phyloP scores from a whole-genome alignment of 2,888 invertebrate species.

The Limnephilus rhombicus region DNA sequence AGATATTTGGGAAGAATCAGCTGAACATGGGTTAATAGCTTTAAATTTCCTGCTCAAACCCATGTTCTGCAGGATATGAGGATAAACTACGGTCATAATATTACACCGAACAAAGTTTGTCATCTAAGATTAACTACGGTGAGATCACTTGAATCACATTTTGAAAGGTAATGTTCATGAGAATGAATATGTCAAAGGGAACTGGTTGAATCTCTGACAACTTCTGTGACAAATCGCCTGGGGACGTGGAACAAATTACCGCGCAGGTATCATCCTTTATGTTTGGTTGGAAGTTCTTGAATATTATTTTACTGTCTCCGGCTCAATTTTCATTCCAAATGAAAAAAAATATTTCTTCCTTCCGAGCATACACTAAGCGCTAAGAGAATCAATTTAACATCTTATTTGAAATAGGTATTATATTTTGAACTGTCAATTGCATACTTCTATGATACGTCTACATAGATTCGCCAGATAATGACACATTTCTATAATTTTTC shows the following conservation, averaged over 20 bases:
- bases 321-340: background rate
- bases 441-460: too few species aligned
- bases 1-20: background rate
- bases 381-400: background rate
- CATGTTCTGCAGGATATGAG: background rate
- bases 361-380: background rate
- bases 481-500: too few species aligned
- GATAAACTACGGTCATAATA: background rate
- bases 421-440: too few species aligned
- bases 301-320: background rate
- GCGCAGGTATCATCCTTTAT: constrained; percentile 3
- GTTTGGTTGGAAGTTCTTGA: background rate
- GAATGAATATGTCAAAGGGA: background rate
- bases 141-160: background rate
- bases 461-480: too few species aligned
- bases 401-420: too few species aligned
- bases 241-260: background rate
- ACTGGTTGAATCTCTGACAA: background rate
- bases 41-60: background rate
- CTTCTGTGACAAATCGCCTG: background rate
- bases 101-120: background rate
- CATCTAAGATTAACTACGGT: background rate
- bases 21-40: background rate
- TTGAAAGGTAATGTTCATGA: background rate
- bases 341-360: background rate